These are phyloP conservation scores for Dendrophyllia cribrosa DNA, from an alignment of 64 coral and sea anemone species.

Conservation along the genomic window DNA sequence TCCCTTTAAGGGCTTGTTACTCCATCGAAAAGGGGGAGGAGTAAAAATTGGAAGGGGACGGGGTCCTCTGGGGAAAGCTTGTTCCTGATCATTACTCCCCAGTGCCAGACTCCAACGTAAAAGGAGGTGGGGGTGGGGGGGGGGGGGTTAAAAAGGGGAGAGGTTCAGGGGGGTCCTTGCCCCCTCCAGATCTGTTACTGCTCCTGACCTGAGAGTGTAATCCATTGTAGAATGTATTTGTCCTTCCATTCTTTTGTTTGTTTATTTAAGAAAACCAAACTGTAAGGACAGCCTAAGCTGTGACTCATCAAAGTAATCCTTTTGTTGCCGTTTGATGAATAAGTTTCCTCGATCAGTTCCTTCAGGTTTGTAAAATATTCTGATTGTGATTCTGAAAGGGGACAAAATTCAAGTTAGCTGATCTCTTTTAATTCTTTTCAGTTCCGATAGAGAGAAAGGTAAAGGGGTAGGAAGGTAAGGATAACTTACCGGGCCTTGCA, in stretches of 20 bases:
- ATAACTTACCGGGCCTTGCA: too few relatives aligned
- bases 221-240: constrained; percentile 85
- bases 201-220: constrained; percentile 53
- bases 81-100: too few relatives aligned
- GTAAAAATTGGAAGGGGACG: too few relatives aligned
- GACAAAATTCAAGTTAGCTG: background rate
- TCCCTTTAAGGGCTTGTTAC: too few relatives aligned
- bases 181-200: background rate
- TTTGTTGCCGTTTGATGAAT: constrained; percentile 70
- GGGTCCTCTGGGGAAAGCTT: too few relatives aligned
- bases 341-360: constrained; percentile 82
- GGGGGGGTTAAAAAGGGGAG: background rate
- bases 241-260: constrained; percentile 85
- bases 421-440: too few relatives aligned
- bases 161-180: background rate
- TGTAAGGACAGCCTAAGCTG: constrained; percentile 88
- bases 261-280: constrained; percentile 84
- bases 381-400: constrained; percentile 50
- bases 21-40: too few relatives aligned
- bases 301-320: constrained; percentile 84
- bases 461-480: too few relatives aligned
- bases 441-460: too few relatives aligned
- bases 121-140: too few relatives aligned
- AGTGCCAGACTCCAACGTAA: too few relatives aligned
- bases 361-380: constrained; percentile 64